Base-by-base conservation (phyloP, 2,888 invertebrate genomes). In the Asteroscopus sphinx region DNA sequence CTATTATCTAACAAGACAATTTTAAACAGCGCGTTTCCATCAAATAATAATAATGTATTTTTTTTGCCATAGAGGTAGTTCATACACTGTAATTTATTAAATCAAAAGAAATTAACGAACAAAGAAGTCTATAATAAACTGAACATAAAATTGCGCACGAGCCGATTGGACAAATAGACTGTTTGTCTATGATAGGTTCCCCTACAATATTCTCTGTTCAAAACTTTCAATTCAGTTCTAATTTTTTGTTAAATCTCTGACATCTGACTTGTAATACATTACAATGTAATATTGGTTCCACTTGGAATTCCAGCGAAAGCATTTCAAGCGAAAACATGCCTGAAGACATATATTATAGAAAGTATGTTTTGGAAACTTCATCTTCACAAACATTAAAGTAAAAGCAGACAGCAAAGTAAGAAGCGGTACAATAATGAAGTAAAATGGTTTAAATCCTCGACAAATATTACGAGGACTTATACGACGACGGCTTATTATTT, bases 271-370 rank as follows among this genome's bases (percentile, higher is more conserved):
- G 26, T 36, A 35, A 17, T 44, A 35, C 37, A 33, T 28, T 9
- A 13, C 39, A 56, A 51, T 15, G 28, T 37, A 55, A 62, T 26
- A 62, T 57, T 40, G 37, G 47, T 52, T 64, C 26, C 40, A 40
- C 15, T 48, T 45, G 49, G 30, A 44, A 61, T 68, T 68, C 49
- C 17, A 48, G 44, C 57, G 57, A 67, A 67, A 69, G 65, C 44
- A 63, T 63, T 62, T 26, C 4, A 15, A 30, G 32, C 49, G 70
- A 69, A 52, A 69, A 57, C 47, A 33, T 48, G 66, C 70, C 70
- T 45, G 57, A 64, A 67, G 70, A 70, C 65, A 69, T 63, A 62
- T 63, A 68, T 46, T 40, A 64, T 57, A 64, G 66, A 62, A 68
- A 68, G 69, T 68, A 54, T 45, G 53, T 68, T 46, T 36, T 53